Conservation (phyloP, 2,888 invertebrate genomes). For the Orthosia cruda region DNA sequence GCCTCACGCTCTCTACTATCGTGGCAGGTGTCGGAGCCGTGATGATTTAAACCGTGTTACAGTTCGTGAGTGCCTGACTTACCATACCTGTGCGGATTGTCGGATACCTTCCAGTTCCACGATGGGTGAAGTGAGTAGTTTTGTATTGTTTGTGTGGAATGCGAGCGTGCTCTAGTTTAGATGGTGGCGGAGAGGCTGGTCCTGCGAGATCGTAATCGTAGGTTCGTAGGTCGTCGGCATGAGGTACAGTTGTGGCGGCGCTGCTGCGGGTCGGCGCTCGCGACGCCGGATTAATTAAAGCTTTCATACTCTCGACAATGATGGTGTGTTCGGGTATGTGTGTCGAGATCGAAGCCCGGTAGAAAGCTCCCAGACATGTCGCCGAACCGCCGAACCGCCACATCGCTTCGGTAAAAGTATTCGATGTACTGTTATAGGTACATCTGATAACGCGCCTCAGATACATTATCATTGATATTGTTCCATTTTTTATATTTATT, state of each 20-base stretch:
- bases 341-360: slow-evolving; percentile 76
- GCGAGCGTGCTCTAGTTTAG: slow-evolving; percentile 83
- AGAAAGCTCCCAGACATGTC: slow-evolving; percentile 82
- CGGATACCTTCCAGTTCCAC: slow-evolving; percentile 74
- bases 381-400: slow-evolving; percentile 66
- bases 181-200: slow-evolving; percentile 76
- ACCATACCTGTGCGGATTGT: slow-evolving; percentile 70
- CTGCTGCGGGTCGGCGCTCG: slow-evolving; percentile 64
- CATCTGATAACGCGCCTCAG: slow-evolving; percentile 82
- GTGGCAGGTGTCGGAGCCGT: slow-evolving; percentile 84
- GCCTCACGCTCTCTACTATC: slow-evolving; percentile 68
- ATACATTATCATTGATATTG: slow-evolving; percentile 85
- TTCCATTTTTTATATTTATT: slow-evolving; percentile 76
- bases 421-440: slow-evolving; percentile 79
- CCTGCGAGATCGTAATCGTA: slow-evolving; percentile 81
- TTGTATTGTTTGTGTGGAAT: slow-evolving; percentile 73
- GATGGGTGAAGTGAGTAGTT: slow-evolving; percentile 90
- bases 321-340: slow-evolving; percentile 78
- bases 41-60: slow-evolving; percentile 86
- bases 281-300: slow-evolving; percentile 78
- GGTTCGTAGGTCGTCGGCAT: slow-evolving; percentile 89
- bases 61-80: slow-evolving; percentile 76
- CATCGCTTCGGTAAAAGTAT: slow-evolving; percentile 77
- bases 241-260: slow-evolving; percentile 69
- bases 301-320: slow-evolving; percentile 75